These are phyloP conservation scores for Drosophila nannoptera DNA, from an alignment of 1,140 invertebrate genomes.

Conservation along the genomic window DNA sequence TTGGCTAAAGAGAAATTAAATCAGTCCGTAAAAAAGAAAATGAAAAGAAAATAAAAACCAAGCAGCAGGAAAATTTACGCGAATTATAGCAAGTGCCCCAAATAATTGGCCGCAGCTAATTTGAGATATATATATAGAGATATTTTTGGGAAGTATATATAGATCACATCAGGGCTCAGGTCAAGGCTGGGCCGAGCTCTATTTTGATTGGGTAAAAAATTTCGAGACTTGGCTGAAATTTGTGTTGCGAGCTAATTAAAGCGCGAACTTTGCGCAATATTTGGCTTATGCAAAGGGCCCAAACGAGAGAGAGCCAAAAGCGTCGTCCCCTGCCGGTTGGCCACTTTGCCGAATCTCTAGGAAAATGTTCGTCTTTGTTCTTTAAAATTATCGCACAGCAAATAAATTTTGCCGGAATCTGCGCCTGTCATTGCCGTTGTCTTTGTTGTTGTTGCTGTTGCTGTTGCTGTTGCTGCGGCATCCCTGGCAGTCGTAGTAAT, in stretches of 20 bases:
- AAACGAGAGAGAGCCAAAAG: neutral
- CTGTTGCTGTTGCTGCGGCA: slow-evolving; percentile 26
- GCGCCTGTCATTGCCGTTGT: slow-evolving; percentile 51
- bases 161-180: neutral
- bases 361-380: slow-evolving; percentile 49
- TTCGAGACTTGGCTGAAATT: neutral
- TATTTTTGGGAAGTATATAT: neutral
- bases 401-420: slow-evolving; percentile 53
- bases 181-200: neutral
- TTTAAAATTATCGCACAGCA: slow-evolving; percentile 53
- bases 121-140: slow-evolving; percentile 12
- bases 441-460: slow-evolving; percentile 21
- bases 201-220: slow-evolving; percentile 12
- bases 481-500: slow-evolving; percentile 38
- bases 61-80: slow-evolving; percentile 25
- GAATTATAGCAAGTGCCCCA: slow-evolving; percentile 27
- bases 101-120: slow-evolving; percentile 46
- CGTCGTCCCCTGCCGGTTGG: too few species aligned
- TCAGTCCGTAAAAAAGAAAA: slow-evolving; percentile 30
- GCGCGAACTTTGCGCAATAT: slow-evolving; percentile 16
- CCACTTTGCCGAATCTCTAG: slow-evolving; percentile 11
- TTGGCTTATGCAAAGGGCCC: slow-evolving; percentile 26
- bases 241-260: slow-evolving; percentile 38
- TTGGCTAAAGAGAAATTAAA: slow-evolving; percentile 43
- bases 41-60: slow-evolving; percentile 7